Percentiles rank a stretch among this genome's conserved stretches.
phyloP scores from a whole-genome alignment of 2,888 invertebrate species.

The Monopis laevigella region DNA sequence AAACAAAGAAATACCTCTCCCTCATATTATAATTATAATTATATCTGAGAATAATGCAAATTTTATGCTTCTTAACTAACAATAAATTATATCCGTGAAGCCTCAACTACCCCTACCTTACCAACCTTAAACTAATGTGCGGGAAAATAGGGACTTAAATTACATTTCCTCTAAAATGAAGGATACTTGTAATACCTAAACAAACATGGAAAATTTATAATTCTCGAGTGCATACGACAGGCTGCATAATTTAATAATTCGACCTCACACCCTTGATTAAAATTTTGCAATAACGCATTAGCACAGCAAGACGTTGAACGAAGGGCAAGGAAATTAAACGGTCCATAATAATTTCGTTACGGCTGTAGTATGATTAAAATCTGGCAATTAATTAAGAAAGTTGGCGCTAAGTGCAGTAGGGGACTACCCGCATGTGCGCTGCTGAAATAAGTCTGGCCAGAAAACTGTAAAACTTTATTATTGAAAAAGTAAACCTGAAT shows the following conservation, averaged over 20 bases:
- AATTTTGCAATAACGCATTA: constrained; percentile 62
- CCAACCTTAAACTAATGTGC: constrained; percentile 4
- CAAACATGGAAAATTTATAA: constrained; percentile 53
- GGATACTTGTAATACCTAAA: constrained; percentile 31
- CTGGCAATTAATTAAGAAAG: constrained; percentile 62
- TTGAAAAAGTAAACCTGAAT: no score
- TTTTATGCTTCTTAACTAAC: constrained; percentile 4
- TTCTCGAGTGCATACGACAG: constrained; percentile 60
- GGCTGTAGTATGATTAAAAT: constrained; percentile 61
- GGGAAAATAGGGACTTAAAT: constrained; percentile 16
- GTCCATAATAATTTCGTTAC: constrained; percentile 60
- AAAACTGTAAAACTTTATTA: no score
- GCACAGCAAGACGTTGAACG: constrained; percentile 47
- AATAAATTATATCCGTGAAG: constrained; percentile 1
- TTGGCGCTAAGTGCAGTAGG: constrained; percentile 24
- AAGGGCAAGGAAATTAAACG: constrained; percentile 58
- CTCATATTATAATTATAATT: no score
- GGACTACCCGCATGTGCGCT: not conserved
- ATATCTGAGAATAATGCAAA: constrained; percentile 3
- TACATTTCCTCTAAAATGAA: constrained; percentile 21
- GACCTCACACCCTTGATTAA: constrained; percentile 61
- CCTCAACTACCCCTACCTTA: constrained; percentile 2
- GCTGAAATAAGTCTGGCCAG: no score
- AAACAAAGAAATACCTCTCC: no score
- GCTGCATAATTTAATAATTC: constrained; percentile 63